phyloP scores from a whole-genome alignment of 2,797 vertebrate species.

The Thunnus albacares region DNA sequence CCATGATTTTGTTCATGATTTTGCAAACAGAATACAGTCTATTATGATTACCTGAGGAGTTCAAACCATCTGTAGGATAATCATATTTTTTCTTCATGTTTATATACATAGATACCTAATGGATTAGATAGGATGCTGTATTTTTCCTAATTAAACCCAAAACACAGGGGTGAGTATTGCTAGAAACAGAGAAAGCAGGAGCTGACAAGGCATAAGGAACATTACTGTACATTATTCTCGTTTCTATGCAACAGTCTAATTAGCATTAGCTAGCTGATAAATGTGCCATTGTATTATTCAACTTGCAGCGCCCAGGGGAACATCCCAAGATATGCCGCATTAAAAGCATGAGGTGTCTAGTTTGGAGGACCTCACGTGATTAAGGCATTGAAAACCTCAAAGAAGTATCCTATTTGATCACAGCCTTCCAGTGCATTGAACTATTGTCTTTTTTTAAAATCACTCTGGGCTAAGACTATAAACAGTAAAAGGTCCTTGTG shows the following conservation, averaged over 20 bases:
- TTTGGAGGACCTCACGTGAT: slow-evolving; percentile 60
- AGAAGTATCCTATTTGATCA: slow-evolving; percentile 57
- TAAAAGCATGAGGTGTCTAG: slow-evolving; percentile 62
- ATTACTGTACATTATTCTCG: slow-evolving; percentile 71
- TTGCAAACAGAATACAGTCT: too few relatives aligned
- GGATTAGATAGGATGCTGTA: slow-evolving; percentile 33
- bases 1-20: slow-evolving; percentile 9
- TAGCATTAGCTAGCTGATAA: slow-evolving; percentile 76
- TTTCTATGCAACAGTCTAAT: slow-evolving; percentile 77
- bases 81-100: slow-evolving; percentile 1
- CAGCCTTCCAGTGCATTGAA: slow-evolving; percentile 30
- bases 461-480: slow-evolving; percentile 35
- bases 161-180: slow-evolving; percentile 32
- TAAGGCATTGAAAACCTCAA: slow-evolving; percentile 48
- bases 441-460: slow-evolving; percentile 44
- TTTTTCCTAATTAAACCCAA: slow-evolving; percentile 30
- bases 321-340: slow-evolving; percentile 63
- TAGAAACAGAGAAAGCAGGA: slow-evolving; percentile 47
- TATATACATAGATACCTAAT: not conserved
- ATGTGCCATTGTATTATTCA: slow-evolving; percentile 78
- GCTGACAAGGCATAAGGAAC: slow-evolving; percentile 58
- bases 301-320: slow-evolving; percentile 62
- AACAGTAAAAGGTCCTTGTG: slow-evolving; percentile 36
- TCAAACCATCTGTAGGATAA: slow-evolving; percentile 18
- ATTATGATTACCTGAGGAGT: slow-evolving; percentile 21